Evolutionary conservation across 1,140 invertebrate species (phyloP).

Genomic region (Chionoecetes opilio): DNA sequence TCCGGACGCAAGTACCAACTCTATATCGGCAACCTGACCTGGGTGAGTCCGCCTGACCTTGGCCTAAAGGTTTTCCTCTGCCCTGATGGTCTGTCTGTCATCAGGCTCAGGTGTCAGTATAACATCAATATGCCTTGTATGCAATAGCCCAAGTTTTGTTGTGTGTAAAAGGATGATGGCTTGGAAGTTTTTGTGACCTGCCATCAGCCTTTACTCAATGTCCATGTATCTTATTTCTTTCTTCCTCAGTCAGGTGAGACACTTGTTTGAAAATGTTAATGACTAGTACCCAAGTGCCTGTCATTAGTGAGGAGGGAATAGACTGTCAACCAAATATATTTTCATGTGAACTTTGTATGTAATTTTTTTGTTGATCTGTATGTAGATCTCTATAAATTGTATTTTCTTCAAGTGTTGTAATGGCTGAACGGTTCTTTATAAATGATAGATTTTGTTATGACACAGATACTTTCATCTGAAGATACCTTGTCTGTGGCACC

Average conservation of each 20-base stretch:
- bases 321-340: too few species aligned
- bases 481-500: background rate
- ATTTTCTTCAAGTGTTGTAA: background rate
- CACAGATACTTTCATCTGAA: background rate
- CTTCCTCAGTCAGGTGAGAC: background rate
- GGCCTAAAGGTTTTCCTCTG: background rate
- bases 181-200: background rate
- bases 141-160: background rate
- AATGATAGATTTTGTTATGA: background rate
- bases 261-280: background rate
- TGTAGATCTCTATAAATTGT: constrained; percentile 9
- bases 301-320: too few species aligned
- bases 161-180: background rate
- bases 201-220: background rate
- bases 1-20: constrained; percentile 93
- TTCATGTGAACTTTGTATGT: constrained; percentile 1
- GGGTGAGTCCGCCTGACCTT: constrained; percentile 84
- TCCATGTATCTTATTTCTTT: too few species aligned
- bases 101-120: background rate
- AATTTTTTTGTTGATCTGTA: constrained; percentile 13
- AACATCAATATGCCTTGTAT: background rate
- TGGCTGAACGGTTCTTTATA: too few species aligned
- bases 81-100: background rate
- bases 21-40: constrained; percentile 97
- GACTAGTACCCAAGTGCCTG: too few species aligned